phyloP scores from a whole-genome alignment of 1,140 invertebrate species.

The Drosophila watanabei region DNA sequence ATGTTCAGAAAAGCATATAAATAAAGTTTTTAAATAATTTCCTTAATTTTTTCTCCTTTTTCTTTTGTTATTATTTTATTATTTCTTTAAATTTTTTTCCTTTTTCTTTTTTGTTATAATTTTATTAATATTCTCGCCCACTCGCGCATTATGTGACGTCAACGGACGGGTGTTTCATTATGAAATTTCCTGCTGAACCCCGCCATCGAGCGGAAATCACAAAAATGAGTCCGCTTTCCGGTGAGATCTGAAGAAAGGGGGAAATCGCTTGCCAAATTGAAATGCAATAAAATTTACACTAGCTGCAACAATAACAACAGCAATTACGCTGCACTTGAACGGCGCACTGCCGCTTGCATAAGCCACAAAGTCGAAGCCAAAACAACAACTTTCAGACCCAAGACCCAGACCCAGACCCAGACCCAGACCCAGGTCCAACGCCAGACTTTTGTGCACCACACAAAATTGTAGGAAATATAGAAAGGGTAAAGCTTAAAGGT shows the following conservation, averaged over 20 bases:
- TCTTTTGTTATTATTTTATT: not conserved
- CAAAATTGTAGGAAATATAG: slow-evolving; percentile 29
- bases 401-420: slow-evolving; percentile 5
- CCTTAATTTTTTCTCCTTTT: too few relatives aligned
- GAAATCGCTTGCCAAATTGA: slow-evolving; percentile 76
- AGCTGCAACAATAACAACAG: slow-evolving; percentile 56
- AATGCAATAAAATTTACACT: slow-evolving; percentile 81
- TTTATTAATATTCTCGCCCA: not conserved
- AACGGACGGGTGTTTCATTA: slow-evolving; percentile 51
- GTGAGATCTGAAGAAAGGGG: slow-evolving; percentile 56
- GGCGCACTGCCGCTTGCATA: slow-evolving; percentile 24
- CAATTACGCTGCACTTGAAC: slow-evolving; percentile 63
- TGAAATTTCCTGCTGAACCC: slow-evolving; percentile 68
- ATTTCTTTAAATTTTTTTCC: too few relatives aligned
- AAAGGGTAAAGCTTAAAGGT: not conserved
- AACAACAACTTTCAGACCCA: slow-evolving; percentile 22
- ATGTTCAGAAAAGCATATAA: too few relatives aligned
- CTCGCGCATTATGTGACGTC: slow-evolving; percentile 32
- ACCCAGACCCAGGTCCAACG: not conserved
- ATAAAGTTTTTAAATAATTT: too few relatives aligned
- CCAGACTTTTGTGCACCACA: slow-evolving; percentile 38
- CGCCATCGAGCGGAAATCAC: slow-evolving; percentile 66
- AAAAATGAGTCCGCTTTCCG: slow-evolving; percentile 80
- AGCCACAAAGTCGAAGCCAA: slow-evolving; percentile 38
- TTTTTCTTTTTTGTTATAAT: not conserved